Conservation (phyloP, 2,113 vertebrate species). For the Apteryx mantelli region DNA sequence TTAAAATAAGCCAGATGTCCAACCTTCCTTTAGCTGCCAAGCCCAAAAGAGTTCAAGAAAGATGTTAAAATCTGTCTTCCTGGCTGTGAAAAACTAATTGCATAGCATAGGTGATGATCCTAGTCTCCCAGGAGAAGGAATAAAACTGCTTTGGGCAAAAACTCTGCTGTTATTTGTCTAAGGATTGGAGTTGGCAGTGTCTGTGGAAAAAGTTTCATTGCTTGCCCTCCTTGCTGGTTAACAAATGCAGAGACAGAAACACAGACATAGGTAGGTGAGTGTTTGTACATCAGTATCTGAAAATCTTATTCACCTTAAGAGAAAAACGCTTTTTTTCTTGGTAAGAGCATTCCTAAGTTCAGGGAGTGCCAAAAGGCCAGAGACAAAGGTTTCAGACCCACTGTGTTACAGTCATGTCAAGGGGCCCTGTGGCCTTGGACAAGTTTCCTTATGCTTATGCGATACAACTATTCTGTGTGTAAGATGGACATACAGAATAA, state of each 20-base stretch:
- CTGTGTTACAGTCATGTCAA: not conserved
- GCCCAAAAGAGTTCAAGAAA: constrained; percentile 66
- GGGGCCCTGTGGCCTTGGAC: not conserved
- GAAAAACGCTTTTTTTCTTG: not conserved
- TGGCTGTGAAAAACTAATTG: constrained; percentile 73
- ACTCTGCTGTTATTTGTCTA: constrained; percentile 64
- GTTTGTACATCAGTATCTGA: not conserved
- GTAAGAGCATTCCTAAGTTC: not conserved
- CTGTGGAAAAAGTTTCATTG: constrained; percentile 61
- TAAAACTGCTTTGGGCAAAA: constrained; percentile 60
- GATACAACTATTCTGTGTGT: not conserved
- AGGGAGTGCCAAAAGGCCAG: not conserved
- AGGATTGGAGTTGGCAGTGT: constrained; percentile 53
- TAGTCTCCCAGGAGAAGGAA: constrained; percentile 69
- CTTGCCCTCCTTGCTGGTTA: constrained; percentile 51
- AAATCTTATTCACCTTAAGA: not conserved
- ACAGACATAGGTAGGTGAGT: constrained; percentile 18
- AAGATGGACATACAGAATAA: not conserved
- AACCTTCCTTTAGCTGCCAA: constrained; percentile 66
- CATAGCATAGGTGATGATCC: constrained; percentile 71
- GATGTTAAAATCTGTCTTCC: constrained; percentile 70
- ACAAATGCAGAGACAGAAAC: constrained; percentile 29
- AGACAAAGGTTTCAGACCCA: not conserved
- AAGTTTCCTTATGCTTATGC: not conserved
- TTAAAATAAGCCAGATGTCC: constrained; percentile 77